A percentile compares a stretch with the other conserved stretches of the same genome.
phyloP scores from a whole-genome alignment of 2,113 vertebrate species.

The Atlantisia rogersi region DNA sequence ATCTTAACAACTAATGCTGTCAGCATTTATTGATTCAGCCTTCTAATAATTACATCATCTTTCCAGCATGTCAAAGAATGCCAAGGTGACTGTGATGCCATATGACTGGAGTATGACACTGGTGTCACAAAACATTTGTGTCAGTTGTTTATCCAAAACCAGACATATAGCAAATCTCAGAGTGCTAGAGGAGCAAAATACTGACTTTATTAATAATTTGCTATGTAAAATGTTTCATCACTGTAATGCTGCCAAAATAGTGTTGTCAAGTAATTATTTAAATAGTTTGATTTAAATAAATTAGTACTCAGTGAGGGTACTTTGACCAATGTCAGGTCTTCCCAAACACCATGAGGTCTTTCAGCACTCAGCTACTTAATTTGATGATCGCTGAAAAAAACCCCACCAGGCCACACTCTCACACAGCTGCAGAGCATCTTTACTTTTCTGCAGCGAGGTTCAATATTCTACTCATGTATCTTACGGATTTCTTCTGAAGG shows the following conservation, averaged over 20 bases:
- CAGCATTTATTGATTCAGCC: conserved; percentile 59
- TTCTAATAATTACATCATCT: conserved; percentile 36
- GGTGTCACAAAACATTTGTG: conserved; percentile 43
- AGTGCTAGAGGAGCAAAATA: background rate
- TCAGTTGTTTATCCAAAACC: background rate
- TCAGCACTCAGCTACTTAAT: background rate
- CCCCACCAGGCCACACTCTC: background rate
- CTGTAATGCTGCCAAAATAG: background rate
- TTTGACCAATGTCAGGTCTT: background rate
- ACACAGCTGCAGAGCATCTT: background rate
- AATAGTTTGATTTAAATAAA: background rate
- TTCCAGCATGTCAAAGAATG: conserved; percentile 7
- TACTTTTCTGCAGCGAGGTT: background rate
- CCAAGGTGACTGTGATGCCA: conserved; percentile 36
- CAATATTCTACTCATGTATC: background rate
- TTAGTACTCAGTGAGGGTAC: background rate
- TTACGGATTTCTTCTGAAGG: background rate
- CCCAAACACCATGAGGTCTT: background rate
- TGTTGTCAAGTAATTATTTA: background rate
- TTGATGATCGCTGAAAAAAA: background rate
- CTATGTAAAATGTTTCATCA: background rate
- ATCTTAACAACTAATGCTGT: conserved; percentile 24
- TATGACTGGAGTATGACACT: conserved; percentile 4
- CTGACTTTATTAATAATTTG: conserved; percentile 1
- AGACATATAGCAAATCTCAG: background rate